These are phyloP conservation scores for Danio jaintianensis DNA, from an alignment of 2,797 vertebrate species.

Conservation along the genomic window DNA sequence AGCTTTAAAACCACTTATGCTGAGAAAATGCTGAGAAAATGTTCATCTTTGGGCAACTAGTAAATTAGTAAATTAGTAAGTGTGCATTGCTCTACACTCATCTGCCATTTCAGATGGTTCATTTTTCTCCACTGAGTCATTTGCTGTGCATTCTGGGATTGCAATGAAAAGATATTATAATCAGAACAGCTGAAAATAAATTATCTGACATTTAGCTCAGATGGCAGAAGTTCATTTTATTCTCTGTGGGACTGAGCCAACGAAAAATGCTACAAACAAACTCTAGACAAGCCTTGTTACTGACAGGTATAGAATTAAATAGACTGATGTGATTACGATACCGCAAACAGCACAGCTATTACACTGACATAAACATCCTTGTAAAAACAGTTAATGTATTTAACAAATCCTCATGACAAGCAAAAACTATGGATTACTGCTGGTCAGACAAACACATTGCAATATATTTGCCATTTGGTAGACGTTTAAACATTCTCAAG, in stretches of 20 bases:
- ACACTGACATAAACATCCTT: background rate
- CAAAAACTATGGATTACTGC: background rate
- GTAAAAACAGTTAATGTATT: background rate
- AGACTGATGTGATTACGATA: background rate
- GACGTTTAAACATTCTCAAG: background rate
- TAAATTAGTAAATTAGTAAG: background rate
- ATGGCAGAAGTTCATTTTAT: background rate
- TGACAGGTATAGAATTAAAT: background rate
- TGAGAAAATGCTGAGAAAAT: background rate
- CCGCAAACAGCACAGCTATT: background rate
- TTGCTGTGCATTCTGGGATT: background rate
- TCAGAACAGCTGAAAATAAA: constrained; percentile 4
- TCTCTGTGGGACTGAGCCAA: background rate
- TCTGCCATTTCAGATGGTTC: background rate
- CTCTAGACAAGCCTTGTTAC: background rate
- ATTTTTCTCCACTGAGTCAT: background rate
- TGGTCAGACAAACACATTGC: too few relatives aligned
- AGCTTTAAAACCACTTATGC: too few relatives aligned
- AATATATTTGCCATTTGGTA: too few relatives aligned
- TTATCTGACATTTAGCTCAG: background rate
- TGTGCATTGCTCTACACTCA: background rate
- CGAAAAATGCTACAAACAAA: background rate
- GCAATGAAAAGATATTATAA: background rate
- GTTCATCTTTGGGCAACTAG: too few relatives aligned
- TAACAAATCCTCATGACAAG: background rate